Evolutionary conservation across 2,797 vertebrate species (phyloP), one percentile per base, ranked within the genome.

Genomic region (Tenualosa thibaudeaui): DNA sequence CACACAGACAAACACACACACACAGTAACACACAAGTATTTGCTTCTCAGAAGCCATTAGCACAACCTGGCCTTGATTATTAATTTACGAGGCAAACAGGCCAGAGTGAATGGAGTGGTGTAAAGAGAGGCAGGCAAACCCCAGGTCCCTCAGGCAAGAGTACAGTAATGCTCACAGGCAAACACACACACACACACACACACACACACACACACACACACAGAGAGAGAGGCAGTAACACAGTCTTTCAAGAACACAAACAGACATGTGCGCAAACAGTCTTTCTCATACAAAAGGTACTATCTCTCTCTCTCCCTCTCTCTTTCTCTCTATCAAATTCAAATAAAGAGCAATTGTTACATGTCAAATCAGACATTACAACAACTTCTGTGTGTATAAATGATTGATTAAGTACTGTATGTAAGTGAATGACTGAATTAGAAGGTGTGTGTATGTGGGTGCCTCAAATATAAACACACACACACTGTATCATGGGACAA

Each of bases 41-140:
- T 90, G 89, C 89, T 91, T 88, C 91, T 92, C 89, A 90, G 91
- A 94, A 92, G 91, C 93, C 94, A 95, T 96, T 95, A 91, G 93
- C 89, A 89, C 89, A 86, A 93, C 86, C 93, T 91, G 90, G 91
- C 91, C 91, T 90, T 93, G 91, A 94, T 95, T 92, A 95, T 86
- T 94, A 94, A 95, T 95, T 95, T 91, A 95, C 95, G 90, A 89
- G 51, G 84, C 84, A 88, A 88, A 82, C 90, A 93, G 91, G 91
- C 91, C 88, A 88, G 91, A 92, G 89, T 90, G 92, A 84, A 50
- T 81, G 43, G 84, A 89, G 90, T 84, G 88, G 89, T 90, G 89
- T 91, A 90, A 87, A 89, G 87, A 81, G 87, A 56, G 78, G 13
- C 62, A 60, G 84, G 86, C 82, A 86, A 85, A 90, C 82, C 87